These are phyloP conservation scores for Tetramorium parvispinum DNA, from an alignment of 1,140 invertebrate genomes.

Conservation along the genomic window DNA sequence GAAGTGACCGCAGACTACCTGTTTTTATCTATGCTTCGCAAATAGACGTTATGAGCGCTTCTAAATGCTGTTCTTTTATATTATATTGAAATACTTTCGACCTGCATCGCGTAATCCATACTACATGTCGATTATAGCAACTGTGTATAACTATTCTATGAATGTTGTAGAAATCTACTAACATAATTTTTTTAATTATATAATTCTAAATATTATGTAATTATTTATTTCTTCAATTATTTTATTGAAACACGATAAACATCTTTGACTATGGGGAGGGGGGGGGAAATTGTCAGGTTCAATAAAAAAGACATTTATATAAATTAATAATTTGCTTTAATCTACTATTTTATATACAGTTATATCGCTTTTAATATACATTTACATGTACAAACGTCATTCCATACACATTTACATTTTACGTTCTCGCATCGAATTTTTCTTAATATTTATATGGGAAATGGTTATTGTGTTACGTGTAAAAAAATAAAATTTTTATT, in stretches of 20 bases:
- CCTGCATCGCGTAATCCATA: too few relatives aligned
- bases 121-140: too few relatives aligned
- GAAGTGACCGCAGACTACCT: too few relatives aligned
- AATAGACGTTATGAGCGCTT: too few relatives aligned
- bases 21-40: too few relatives aligned
- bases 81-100: too few relatives aligned
- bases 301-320: not conserved
- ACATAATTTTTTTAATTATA: not conserved
- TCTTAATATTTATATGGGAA: not conserved
- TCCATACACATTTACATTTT: not conserved
- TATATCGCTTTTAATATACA: not conserved
- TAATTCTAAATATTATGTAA: not conserved
- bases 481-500: constrained; percentile 8
- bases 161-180: too few relatives aligned
- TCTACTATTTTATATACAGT: not conserved
- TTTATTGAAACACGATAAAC: not conserved
- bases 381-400: not conserved
- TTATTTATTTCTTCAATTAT: not conserved
- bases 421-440: not conserved
- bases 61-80: too few relatives aligned
- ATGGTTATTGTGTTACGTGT: not conserved
- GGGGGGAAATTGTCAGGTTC: too few relatives aligned
- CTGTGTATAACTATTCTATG: too few relatives aligned
- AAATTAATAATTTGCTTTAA: not conserved
- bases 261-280: too few relatives aligned